These are phyloP conservation scores for Barbus barbus DNA, from an alignment of 2,113 vertebrate species.

Conservation along the genomic window DNA sequence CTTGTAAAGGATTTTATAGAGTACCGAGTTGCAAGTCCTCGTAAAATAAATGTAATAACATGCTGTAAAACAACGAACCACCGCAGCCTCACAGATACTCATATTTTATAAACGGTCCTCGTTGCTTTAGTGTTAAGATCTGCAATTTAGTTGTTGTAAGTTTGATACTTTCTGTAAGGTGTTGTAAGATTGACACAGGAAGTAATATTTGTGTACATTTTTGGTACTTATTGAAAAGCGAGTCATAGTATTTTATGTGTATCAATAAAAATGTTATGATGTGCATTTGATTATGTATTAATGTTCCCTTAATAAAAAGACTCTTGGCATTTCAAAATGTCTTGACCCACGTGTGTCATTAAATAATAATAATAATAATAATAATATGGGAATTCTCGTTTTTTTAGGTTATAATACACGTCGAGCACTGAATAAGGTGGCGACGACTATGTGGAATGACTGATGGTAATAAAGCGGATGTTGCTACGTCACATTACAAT, in stretches of 20 bases:
- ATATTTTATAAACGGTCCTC: constrained; percentile 62
- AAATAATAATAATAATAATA: not conserved
- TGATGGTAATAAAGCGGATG: not conserved
- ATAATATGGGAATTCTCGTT: not conserved
- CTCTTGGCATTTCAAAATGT: constrained; percentile 75
- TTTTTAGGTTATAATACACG: not conserved
- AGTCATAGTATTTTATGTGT: constrained; percentile 94
- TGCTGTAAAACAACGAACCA: constrained; percentile 75
- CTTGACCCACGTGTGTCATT: constrained; percentile 43
- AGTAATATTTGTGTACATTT: constrained; percentile 66
- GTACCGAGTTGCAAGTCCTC: constrained; percentile 71
- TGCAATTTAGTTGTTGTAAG: constrained; percentile 63
- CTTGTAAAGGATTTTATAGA: constrained; percentile 80
- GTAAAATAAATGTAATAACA: constrained; percentile 82
- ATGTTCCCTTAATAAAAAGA: constrained; percentile 91
- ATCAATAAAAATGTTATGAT: constrained; percentile 99
- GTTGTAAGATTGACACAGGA: constrained; percentile 60
- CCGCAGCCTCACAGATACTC: constrained; percentile 66
- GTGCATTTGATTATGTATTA: constrained; percentile 98
- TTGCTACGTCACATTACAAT: not conserved
- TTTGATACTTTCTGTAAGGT: constrained; percentile 55
- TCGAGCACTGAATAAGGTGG: not conserved
- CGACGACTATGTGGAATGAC: not conserved
- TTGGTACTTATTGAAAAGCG: constrained; percentile 79
- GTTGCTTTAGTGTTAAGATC: constrained; percentile 60